Percentiles rank a stretch among this genome's conserved stretches.
phyloP scores from a whole-genome alignment of 2,797 vertebrate species.

The Thunnus albacares region DNA sequence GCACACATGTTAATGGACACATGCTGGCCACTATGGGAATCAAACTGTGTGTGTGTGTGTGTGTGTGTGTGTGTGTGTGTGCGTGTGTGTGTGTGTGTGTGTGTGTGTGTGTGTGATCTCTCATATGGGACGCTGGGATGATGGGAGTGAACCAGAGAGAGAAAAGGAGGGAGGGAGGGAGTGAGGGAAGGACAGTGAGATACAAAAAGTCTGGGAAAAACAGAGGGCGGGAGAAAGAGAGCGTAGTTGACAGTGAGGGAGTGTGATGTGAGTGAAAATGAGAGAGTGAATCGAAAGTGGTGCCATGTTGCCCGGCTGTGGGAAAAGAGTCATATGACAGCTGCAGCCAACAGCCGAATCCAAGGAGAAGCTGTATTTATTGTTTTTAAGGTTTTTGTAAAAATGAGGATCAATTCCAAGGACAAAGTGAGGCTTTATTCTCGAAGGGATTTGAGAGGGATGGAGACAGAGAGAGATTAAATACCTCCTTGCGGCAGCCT shows the following conservation, averaged over 20 bases:
- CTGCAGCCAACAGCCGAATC: constrained; percentile 26
- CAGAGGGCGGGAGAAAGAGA: constrained; percentile 38
- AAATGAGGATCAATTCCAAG: constrained; percentile 57
- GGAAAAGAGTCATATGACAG: constrained; percentile 54
- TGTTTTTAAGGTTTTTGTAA: constrained; percentile 56
- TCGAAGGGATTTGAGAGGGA: constrained; percentile 39
- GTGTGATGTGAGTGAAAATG: constrained; percentile 51
- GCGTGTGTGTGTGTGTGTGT: constrained; percentile 1
- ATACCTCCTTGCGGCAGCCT: constrained; percentile 72
- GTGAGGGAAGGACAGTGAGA: constrained; percentile 35
- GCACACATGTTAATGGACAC: constrained; percentile 29
- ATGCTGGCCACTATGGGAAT: not conserved
- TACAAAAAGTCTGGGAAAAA: constrained; percentile 47
- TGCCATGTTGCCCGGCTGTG: constrained; percentile 48
- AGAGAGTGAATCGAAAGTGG: constrained; percentile 41
- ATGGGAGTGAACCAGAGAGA: constrained; percentile 53
- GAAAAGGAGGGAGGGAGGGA: constrained; percentile 40
- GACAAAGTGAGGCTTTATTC: constrained; percentile 76
- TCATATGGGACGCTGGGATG: constrained; percentile 26
- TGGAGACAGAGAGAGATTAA: constrained; percentile 62
- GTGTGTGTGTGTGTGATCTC: constrained; percentile 17
- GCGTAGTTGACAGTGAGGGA: constrained; percentile 44
- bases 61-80: constrained; percentile 26
- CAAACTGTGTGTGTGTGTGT: not conserved
- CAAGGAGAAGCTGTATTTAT: constrained; percentile 53